phyloP scores from a whole-genome alignment of 2,888 invertebrate genomes.

The Phaedon cochleariae region DNA sequence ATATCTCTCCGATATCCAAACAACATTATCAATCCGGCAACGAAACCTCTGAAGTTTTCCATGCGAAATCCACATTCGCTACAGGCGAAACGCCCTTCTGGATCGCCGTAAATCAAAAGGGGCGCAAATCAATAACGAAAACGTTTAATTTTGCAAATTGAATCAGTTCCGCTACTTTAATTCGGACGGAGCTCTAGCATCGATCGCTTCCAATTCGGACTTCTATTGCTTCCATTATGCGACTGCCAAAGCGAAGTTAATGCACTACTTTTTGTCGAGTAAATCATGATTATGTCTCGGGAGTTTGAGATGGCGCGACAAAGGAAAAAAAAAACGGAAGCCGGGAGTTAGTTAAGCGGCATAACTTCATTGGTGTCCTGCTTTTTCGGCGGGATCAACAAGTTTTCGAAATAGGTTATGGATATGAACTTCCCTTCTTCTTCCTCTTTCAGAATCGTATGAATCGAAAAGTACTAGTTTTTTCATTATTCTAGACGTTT shows the following conservation, averaged over 20 bases:
- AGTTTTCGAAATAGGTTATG: not conserved
- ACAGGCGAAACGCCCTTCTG: not conserved
- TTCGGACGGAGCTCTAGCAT: conserved; percentile 36
- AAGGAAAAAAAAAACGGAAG: not conserved
- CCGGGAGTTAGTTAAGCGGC: not conserved
- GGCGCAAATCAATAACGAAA: conserved; percentile 27
- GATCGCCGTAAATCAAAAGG: conserved; percentile 29
- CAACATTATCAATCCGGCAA: not conserved
- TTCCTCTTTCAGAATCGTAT: too few species aligned
- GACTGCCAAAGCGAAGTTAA: not conserved
- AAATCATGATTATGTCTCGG: conserved; percentile 7
- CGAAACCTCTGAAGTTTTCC: not conserved
- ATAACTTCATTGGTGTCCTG: not conserved
- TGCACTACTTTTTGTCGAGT: not conserved
- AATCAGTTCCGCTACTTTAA: conserved; percentile 41
- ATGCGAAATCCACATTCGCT: conserved; percentile 8
- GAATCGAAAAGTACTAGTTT: too few species aligned
- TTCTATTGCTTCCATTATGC: conserved; percentile 26
- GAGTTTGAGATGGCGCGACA: not conserved
- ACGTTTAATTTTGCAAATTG: conserved; percentile 43
- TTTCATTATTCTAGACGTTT: too few species aligned
- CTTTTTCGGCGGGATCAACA: not conserved
- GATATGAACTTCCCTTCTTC: too few species aligned
- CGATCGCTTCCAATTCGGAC: conserved; percentile 41
- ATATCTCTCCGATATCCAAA: not conserved